Evolutionary conservation across 2,113 vertebrate genomes (phyloP), one percentile per base, ranked within the genome.

Genomic region (Callipepla squamata): DNA sequence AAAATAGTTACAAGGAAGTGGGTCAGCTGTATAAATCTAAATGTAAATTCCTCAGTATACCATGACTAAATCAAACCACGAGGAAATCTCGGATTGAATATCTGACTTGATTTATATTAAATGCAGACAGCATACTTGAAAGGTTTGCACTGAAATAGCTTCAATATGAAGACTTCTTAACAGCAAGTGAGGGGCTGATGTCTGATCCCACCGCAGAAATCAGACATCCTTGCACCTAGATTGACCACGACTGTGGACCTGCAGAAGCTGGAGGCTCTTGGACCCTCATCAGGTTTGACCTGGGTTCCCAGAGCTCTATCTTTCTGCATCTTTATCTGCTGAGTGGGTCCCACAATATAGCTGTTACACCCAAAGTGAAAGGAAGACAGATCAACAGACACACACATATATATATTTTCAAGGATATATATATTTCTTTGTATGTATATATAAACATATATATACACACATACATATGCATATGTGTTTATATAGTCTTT

Each of bases 1-100:
- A 65, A 90, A 58, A 45, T 2, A 2, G 77, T 68, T 45, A 66
- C 44, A 51, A 25, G n/a, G 74, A 91, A 94, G 42, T 58, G 50
- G 57, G 88, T 80, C 88, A 85, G 12, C 57, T 75, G 57, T 44
- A 36, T 62, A 90, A 91, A 85, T 81, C 75, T 66, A n/a, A 83
- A 79, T 62, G 66, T 15, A 57, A 93, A 44, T 84, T 93, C 42
- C 59, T 88, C 48, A 32, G 3, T 45, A 44, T 42, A 21, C 23
- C 13, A n/a, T 8, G 42, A 75, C 42, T 76, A 44, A 50, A 67
- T 3, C 55, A 40, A 68, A 72, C 48, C 32, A 28, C 0, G 1
- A 76, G 38, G 48, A 77, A 44, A 83, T 38, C 73, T 55, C 32
- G 7, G 15, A 23, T 62, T 81, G 48, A 68, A 44, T 68, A 23